Evolutionary conservation across 2,113 vertebrate genomes (phyloP).

Genomic region (Solea solea): DNA sequence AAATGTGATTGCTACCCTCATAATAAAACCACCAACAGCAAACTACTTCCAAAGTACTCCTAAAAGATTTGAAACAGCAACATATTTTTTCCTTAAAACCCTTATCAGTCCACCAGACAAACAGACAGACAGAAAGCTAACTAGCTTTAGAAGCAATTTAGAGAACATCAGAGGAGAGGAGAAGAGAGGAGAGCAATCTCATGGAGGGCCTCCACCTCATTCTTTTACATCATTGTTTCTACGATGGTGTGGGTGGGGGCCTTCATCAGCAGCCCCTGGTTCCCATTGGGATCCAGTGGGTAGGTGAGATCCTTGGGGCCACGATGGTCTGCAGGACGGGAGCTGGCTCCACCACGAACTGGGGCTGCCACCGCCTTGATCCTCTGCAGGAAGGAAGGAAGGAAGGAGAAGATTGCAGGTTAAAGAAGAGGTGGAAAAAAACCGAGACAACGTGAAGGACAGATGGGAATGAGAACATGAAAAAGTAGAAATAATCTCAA

Average conservation of each 20-base stretch:
- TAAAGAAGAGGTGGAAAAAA: background rate
- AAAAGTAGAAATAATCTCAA: background rate
- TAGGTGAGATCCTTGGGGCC: slow-evolving; percentile 71
- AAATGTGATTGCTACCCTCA: slow-evolving; percentile 50
- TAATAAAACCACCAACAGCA: slow-evolving; percentile 36
- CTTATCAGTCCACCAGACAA: slow-evolving; percentile 72
- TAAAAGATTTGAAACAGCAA: slow-evolving; percentile 59
- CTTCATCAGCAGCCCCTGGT: slow-evolving; percentile 87
- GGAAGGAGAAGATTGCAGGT: too few relatives aligned
- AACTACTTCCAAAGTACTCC: slow-evolving; percentile 47
- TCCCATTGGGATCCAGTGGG: slow-evolving; percentile 84
- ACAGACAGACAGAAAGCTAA: slow-evolving; percentile 68
- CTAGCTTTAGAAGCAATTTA: slow-evolving; percentile 65
- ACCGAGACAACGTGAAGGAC: background rate
- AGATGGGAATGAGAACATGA: background rate
- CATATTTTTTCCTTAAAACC: slow-evolving; percentile 51
- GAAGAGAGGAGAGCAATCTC: slow-evolving; percentile 83
- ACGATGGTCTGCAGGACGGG: slow-evolving; percentile 76
- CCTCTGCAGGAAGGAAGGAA: slow-evolving; percentile 80
- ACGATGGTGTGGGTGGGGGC: slow-evolving; percentile 93
- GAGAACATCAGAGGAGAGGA: slow-evolving; percentile 19
- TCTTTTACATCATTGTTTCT: slow-evolving; percentile 98
- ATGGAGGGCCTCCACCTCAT: slow-evolving; percentile 80
- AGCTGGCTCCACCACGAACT: slow-evolving; percentile 83
- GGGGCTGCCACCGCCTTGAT: slow-evolving; percentile 93